Evolutionary conservation across 2,888 invertebrate species (phyloP).

Genomic region (Neocrepidodera transversa): DNA sequence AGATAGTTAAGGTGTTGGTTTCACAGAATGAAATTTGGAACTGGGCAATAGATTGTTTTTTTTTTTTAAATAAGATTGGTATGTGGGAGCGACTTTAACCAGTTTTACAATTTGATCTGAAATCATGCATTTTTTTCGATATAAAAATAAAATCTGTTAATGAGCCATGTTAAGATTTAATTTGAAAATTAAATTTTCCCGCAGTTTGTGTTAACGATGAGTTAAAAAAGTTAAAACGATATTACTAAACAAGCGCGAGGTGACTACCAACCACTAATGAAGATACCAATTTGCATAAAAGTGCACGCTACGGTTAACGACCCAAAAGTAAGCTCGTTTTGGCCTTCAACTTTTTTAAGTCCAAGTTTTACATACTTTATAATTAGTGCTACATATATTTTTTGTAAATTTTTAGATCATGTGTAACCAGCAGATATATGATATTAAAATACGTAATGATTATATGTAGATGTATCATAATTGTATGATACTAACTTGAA

Average conservation of each 20-base stretch:
- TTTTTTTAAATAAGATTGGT: too few relatives aligned
- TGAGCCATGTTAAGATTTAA: background rate
- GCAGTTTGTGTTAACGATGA: conserved; percentile 18
- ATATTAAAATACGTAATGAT: too few relatives aligned
- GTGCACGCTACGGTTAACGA: conserved; percentile 49
- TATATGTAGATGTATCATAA: too few relatives aligned
- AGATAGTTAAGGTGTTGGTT: conserved; percentile 17
- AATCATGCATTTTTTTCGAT: too few relatives aligned
- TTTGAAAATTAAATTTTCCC: background rate
- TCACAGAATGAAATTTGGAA: conserved; percentile 12
- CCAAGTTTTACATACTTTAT: background rate
- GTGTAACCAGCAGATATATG: too few relatives aligned
- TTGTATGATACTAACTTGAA: too few relatives aligned
- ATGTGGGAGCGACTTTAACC: too few relatives aligned
- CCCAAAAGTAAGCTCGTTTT: conserved; percentile 25
- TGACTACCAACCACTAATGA: conserved; percentile 45
- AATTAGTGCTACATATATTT: too few relatives aligned
- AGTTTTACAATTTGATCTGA: too few relatives aligned
- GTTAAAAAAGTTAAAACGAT: conserved; percentile 22
- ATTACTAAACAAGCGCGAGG: conserved; percentile 34
- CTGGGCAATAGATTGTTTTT: too few relatives aligned
- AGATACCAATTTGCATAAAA: conserved; percentile 49
- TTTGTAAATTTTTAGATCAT: too few relatives aligned
- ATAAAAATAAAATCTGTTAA: too few relatives aligned
- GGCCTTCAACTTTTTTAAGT: background rate